Evolutionary conservation across 2,113 vertebrate genomes (phyloP).

Genomic region (Gambusia holbrooki): DNA sequence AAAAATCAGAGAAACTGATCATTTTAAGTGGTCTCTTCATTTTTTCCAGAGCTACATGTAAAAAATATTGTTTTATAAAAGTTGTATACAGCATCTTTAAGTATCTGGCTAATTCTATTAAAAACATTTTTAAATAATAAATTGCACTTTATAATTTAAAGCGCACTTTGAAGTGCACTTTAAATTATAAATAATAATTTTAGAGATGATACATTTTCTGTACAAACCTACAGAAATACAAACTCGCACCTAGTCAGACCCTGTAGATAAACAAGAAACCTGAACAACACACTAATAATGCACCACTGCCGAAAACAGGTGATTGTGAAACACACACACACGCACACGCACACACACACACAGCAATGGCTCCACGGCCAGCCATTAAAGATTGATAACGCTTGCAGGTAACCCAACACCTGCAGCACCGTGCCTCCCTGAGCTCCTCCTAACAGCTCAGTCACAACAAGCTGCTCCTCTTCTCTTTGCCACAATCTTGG

Average conservation of each 20-base stretch:
- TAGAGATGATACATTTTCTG: not conserved
- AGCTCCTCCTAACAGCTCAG: slow-evolving; percentile 2
- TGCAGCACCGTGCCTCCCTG: not conserved
- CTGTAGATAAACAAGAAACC: not conserved
- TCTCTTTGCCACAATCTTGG: too few relatives aligned
- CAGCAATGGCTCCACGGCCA: not conserved
- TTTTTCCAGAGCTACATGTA: too few relatives aligned
- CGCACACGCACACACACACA: too few relatives aligned
- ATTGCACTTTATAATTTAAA: too few relatives aligned
- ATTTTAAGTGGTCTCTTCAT: too few relatives aligned
- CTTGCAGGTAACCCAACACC: slow-evolving; percentile 54
- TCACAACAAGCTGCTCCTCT: slow-evolving; percentile 3
- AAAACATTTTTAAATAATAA: too few relatives aligned
- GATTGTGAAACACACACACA: too few relatives aligned
- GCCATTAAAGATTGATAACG: slow-evolving; percentile 59
- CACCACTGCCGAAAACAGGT: not conserved
- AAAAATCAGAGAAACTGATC: too few relatives aligned
- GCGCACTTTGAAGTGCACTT: not conserved
- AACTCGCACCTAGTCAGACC: not conserved
- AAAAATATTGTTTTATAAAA: too few relatives aligned
- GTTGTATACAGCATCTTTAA: too few relatives aligned
- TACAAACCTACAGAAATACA: not conserved
- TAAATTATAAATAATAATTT: not conserved
- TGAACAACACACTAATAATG: not conserved
- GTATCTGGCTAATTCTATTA: too few relatives aligned